Base-by-base conservation (phyloP, 2,797 vertebrate species). In the Leptoclinus maculatus region DNA sequence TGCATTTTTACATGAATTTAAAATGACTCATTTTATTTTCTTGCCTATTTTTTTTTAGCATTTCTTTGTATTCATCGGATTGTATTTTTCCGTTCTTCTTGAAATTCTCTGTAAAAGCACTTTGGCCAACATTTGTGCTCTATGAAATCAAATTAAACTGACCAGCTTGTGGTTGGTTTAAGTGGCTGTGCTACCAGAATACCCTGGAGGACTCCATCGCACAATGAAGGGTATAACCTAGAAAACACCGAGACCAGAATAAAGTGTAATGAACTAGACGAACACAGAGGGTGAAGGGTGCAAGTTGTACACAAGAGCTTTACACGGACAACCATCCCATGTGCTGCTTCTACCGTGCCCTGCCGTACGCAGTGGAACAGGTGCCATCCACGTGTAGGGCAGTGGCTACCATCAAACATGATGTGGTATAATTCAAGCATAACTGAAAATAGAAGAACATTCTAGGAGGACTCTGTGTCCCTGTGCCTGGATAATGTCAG, bases 401-500 rank as follows among this genome's bases (percentile, higher is more conserved):
- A 59, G 32, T 21, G 21, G 66, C 66, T 62, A 43, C 23, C 59
- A 59, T 64, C 60, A 69, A 57, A 75, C 66, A 73, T 21, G 41
- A 36, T 27, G 14, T 60, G 29, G 19, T 65, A 1, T 29, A 76
- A 74, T 71, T 79, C 39, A 66, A 66, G 10, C n/a, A 64, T 56
- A 45, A 70, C 38, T 29, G 23, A 54, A 56, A 71, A 76, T 10
- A 53, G 21, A 66, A 34, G 32, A 80, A 67, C 66, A 58, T 78
- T 70, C 45, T 45, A n/a, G 25, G 34, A 51, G 41, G 41, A 32
- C n/a, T 53, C 58, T 23, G 36, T 36, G 32, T 58, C 64, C 11
- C 29, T 66, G 7, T 78, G 65, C 54, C 53, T 77, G 72, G 41
- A 72, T 74, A 56, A 69, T 65, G 60, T 83, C 78, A 81, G 39